phyloP scores from a whole-genome alignment of 2,113 vertebrate species.

The Pithys albifrons region DNA sequence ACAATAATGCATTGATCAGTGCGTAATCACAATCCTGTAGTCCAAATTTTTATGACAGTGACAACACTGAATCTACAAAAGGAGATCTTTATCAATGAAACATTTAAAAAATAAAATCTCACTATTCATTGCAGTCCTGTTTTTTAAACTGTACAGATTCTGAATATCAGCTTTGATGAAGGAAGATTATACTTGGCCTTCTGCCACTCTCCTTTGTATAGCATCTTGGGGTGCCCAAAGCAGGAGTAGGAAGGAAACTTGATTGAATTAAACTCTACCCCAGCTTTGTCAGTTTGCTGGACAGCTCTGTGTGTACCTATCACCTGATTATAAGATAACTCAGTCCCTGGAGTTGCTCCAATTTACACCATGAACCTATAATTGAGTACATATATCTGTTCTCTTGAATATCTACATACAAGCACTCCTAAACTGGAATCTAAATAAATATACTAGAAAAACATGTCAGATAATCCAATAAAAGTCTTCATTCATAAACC shows the following conservation, averaged over 20 bases:
- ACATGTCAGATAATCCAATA: background rate
- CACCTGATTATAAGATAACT: background rate
- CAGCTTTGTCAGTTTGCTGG: background rate
- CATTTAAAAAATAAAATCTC: background rate
- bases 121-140: background rate
- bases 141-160: background rate
- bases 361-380: background rate
- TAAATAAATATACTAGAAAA: background rate
- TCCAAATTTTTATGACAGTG: background rate
- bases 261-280: background rate
- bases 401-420: background rate
- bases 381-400: background rate
- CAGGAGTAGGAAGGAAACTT: background rate
- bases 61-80: background rate
- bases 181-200: background rate
- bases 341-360: background rate
- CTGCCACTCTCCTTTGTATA: background rate
- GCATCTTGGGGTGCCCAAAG: background rate
- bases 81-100: background rate
- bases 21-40: background rate
- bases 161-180: background rate
- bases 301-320: background rate
- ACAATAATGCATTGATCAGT: background rate
- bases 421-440: background rate
- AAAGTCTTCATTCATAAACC: background rate